Conservation (phyloP, 2,888 invertebrate genomes). For the Protodeltote pygarga region DNA sequence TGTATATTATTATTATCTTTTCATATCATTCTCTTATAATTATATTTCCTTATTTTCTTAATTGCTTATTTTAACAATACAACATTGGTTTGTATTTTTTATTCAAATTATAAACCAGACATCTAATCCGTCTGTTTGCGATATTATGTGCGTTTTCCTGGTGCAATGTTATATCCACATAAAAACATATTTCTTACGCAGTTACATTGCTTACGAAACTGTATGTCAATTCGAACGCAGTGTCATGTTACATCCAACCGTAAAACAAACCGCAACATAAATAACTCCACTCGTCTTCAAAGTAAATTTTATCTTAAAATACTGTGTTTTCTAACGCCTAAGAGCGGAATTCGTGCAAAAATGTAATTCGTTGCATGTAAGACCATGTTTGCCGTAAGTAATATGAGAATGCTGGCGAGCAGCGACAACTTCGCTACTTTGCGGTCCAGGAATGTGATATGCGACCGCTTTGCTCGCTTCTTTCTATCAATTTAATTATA, state of each 20-base stretch:
- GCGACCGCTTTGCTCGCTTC: slow-evolving; percentile 51
- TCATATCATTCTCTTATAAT: slow-evolving; percentile 4
- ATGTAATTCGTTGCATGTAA: slow-evolving; percentile 49
- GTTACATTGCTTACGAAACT: slow-evolving; percentile 46
- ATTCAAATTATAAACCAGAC: background rate
- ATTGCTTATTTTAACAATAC: no score
- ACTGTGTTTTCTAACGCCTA: slow-evolving; percentile 46
- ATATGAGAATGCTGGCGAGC: slow-evolving; percentile 68
- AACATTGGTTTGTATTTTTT: no score
- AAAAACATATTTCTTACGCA: slow-evolving; percentile 25
- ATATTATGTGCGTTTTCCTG: slow-evolving; percentile 27
- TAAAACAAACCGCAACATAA: slow-evolving; percentile 56
- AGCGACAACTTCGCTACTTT: slow-evolving; percentile 62
- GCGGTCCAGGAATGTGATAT: slow-evolving; percentile 69
- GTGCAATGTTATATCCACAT: slow-evolving; percentile 12
- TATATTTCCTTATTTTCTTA: slow-evolving; percentile 21
- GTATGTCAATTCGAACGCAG: slow-evolving; percentile 50
- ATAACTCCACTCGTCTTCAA: slow-evolving; percentile 25
- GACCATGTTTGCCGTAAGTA: slow-evolving; percentile 58
- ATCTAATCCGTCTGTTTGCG: background rate
- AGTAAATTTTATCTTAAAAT: slow-evolving; percentile 35
- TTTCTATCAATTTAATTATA: slow-evolving; percentile 58
- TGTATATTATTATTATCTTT: slow-evolving; percentile 14
- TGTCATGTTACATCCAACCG: slow-evolving; percentile 58
- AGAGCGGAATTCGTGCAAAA: slow-evolving; percentile 51